phyloP scores from a whole-genome alignment of 2,888 invertebrate genomes.

The Resseliella maxima region DNA sequence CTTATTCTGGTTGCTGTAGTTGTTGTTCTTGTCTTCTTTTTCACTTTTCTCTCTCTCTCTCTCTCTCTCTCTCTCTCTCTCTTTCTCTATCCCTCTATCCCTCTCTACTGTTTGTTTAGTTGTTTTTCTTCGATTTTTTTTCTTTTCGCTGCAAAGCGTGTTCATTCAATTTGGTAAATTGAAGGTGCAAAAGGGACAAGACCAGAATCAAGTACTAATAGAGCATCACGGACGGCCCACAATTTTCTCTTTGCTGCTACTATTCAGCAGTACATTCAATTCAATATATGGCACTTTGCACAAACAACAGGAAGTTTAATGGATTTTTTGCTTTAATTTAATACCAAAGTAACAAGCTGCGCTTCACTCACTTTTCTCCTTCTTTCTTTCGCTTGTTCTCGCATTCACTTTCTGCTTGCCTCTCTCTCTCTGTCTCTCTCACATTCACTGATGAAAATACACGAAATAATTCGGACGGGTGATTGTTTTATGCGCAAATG shows the following conservation, averaged over 20 bases:
- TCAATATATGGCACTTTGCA: conserved; percentile 19
- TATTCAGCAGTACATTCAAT: conserved; percentile 17
- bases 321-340: conserved; percentile 34
- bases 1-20: neutral
- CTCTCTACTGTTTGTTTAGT: neutral
- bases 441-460: neutral
- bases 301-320: conserved; percentile 1
- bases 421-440: too few species aligned
- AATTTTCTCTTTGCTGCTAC: neutral
- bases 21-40: neutral
- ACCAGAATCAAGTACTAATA: neutral
- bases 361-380: neutral
- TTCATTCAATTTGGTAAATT: conserved; percentile 26
- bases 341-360: conserved; percentile 10
- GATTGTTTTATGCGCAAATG: conserved; percentile 14
- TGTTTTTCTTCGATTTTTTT: neutral
- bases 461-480: neutral
- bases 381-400: too few species aligned
- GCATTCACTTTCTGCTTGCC: too few species aligned
- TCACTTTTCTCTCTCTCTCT: neutral
- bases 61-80: neutral
- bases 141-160: neutral
- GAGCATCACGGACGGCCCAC: neutral
- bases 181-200: conserved; percentile 18
- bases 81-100: neutral